Percentiles rank a stretch among this genome's conserved stretches.
These are phyloP conservation scores for Orthonevra nobilis DNA, from an alignment of 2,888 invertebrate genomes.

Conservation along the genomic window DNA sequence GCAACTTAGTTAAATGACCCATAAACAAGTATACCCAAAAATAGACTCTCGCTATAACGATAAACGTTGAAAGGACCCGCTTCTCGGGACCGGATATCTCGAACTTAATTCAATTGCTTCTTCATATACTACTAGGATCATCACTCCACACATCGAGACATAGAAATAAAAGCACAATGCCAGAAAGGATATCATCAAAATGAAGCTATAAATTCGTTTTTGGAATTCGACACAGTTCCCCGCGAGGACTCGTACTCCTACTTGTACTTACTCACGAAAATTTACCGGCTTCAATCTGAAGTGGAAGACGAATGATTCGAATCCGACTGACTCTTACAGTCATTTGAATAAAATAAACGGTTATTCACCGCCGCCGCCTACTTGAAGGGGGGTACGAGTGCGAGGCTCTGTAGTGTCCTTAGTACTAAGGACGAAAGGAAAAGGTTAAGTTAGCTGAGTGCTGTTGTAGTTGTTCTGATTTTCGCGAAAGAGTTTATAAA, in stretches of 20 bases:
- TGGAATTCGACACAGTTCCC: conserved; percentile 58
- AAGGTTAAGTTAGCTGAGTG: background rate
- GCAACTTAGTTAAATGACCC: conserved; percentile 69
- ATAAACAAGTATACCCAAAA: conserved; percentile 58
- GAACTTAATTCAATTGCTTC: conserved; percentile 63
- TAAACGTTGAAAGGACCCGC: conserved; percentile 37
- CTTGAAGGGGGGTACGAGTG: background rate
- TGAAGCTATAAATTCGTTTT: conserved; percentile 64
- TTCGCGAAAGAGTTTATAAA: conserved; percentile 40
- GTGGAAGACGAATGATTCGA: conserved; percentile 58
- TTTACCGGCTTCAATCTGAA: conserved; percentile 64
- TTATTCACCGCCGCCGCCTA: conserved; percentile 37
- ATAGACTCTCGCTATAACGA: conserved; percentile 2
- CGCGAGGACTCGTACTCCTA: background rate
- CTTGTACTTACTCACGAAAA: conserved; percentile 11
- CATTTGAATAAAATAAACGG: conserved; percentile 69
- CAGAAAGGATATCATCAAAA: conserved; percentile 57
- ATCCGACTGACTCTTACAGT: conserved; percentile 33
- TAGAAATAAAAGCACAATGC: no score
- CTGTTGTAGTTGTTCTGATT: conserved; percentile 35
- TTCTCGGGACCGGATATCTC: conserved; percentile 33
- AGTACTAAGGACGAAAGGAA: background rate
- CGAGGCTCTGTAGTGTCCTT: no score
- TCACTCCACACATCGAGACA: conserved; percentile 7
- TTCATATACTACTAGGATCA: conserved; percentile 36